Evolutionary conservation across 2,113 vertebrate genomes (phyloP), one percentile per base, ranked within the genome.

Genomic region (Callaeas wilsoni): DNA sequence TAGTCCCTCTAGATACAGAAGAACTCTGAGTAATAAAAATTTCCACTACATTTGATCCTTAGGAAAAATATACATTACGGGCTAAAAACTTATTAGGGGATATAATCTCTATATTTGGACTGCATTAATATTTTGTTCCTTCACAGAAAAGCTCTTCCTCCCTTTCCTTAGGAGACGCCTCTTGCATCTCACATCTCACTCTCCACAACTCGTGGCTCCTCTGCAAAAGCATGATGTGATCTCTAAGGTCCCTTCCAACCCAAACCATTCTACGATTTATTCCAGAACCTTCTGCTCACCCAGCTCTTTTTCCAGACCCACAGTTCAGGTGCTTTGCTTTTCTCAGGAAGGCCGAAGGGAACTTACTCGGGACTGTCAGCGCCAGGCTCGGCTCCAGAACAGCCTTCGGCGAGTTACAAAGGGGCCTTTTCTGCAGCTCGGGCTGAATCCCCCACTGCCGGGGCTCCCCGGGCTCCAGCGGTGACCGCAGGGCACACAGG

Each of bases 91-190:
- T 92, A 84, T 71, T 80, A 81, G 65, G 60, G 63, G 60, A 86
- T 86, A 64, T 20, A 91, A 93, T 86, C 69, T 65, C 83, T 86
- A 3, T 75, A 90, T 94, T 88, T 88, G 83, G 79, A 93, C 70
- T 94, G 64, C 71, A 85, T 87, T 87, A 87, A 73, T 63, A 75
- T 84, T 90, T 74, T 77, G 55, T 52, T 92, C 63, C 67, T 90
- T 63, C 60, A 41, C 59, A 85, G 50, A 33, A 64, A 74, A 68
- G 35, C 59, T 84, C 52, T 78, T 33, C 15, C 42, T 78, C 59
- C 53, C 25, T 47, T 57, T 81, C 47, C 63, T 20, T 33, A n/a
- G 59, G 62, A 67, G 25, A 59, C 25, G 46, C 22, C 53, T 79
- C 32, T 32, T 53, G 27, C 49, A 71, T 19, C 74, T 79, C 33